These are phyloP conservation scores for Salarias fasciatus DNA, from an alignment of 2,797 vertebrate species.

Conservation along the genomic window DNA sequence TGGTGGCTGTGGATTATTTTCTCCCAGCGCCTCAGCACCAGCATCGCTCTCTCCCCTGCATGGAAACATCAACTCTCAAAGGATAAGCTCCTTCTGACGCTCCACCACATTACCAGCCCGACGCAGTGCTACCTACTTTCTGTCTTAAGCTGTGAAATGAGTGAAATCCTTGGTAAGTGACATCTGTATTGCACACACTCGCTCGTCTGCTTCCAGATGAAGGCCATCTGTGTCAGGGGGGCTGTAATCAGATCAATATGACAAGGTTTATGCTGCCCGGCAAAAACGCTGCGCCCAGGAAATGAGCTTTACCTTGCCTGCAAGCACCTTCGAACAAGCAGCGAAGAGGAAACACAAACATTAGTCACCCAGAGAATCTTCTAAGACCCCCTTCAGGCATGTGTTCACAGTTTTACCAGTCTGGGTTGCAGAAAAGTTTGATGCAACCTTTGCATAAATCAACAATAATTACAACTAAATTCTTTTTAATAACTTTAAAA, in stretches of 20 bases:
- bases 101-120: slow-evolving; percentile 53
- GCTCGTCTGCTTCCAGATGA: slow-evolving; percentile 32
- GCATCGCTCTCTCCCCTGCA: slow-evolving; percentile 58
- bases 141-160: slow-evolving; percentile 75
- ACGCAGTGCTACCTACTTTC: slow-evolving; percentile 61
- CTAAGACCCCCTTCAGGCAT: not conserved
- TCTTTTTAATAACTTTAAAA: no score
- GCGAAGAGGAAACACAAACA: not conserved
- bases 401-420: no score
- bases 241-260: slow-evolving; percentile 59
- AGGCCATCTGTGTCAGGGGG: slow-evolving; percentile 47
- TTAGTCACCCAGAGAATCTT: slow-evolving; percentile 5
- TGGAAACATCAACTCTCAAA: slow-evolving; percentile 72
- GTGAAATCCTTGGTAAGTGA: slow-evolving; percentile 69
- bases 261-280: slow-evolving; percentile 19
- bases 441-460: no score
- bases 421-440: no score
- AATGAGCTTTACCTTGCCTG: not conserved
- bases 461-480: no score
- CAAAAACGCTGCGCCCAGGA: not conserved
- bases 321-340: not conserved
- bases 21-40: slow-evolving; percentile 53
- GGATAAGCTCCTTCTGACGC: slow-evolving; percentile 76
- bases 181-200: slow-evolving; percentile 57
- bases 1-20: slow-evolving; percentile 61